Base-by-base conservation (phyloP, 1,140 invertebrate species). In the Druon quercuslanigerum region DNA sequence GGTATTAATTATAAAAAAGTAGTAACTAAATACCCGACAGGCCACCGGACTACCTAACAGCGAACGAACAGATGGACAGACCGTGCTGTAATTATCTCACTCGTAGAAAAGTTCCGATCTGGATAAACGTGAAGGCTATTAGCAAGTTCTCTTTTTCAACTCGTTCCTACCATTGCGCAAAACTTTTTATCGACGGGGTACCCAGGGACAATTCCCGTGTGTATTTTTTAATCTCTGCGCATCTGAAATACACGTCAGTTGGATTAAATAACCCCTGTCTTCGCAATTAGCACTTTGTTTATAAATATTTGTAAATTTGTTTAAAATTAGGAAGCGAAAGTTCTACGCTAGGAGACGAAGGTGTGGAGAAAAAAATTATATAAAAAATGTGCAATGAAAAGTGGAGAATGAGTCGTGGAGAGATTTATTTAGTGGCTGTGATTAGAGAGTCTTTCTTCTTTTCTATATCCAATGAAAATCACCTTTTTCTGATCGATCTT, bases 1-100 rank as follows among this genome's bases (percentile, higher is more conserved):
- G 86, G 87, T 90, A 90, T 90, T 88, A 89, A 90, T 90, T 89
- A 90, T 88, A 88, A 89, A 88, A 89, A 90, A 89, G 88, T 89
- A 85, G 87, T 88, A 87, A 89, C 87, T 87, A 87, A 90, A 89
- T 87, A 89, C 85, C 86, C 85, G 78, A 83, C 85, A 79, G 84
- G 76, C 78, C 74, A 78, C 60, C 80, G 80, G 78, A 81, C 82
- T 81, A 79, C 78, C 74, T 71, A 75, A 72, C 78, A 74, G 79
- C 76, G 81, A 86, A 85, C 80, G 84, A 82, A 83, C 84, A 84
- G 83, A 86, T 80, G 84, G 82, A 83, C 84, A 84, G 83, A 83
- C 83, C 82, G 80, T 75, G 81, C 83, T 87, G 87, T 88, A 88
- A 89, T 89, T 89, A 88, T 88, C 85, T 88, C 86, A 87, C 85